Evolutionary conservation across 2,888 invertebrate species (phyloP), one percentile per base, ranked within the genome.

Genomic region (Physocephala rufipes): DNA sequence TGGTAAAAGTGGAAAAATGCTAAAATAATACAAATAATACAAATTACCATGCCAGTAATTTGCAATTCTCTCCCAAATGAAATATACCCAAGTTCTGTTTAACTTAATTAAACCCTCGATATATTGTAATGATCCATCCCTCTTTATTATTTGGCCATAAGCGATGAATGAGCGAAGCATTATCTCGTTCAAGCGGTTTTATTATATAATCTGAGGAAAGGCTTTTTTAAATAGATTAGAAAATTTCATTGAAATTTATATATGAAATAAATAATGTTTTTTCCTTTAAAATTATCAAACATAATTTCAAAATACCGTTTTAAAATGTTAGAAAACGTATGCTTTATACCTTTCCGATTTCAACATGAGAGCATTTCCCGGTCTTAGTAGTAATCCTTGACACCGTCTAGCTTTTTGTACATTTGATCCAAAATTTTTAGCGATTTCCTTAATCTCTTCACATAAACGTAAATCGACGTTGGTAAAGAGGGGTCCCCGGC

Each of bases 31-130:
- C n/a, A n/a, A n/a, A n/a, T n/a, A n/a, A n/a, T n/a, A n/a, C n/a
- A n/a, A 85, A 80, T 58, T 81, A 79, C 85, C 85, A 84, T 19
- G 79, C 82, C 28, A 83, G 71, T 28, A 82, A 71, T 43, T 77
- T 19, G 12, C 76, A 36, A 77, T 77, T 30, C 79, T 78, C 79
- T 78, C 13, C 69, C 61, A 36, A 75, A 55, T 78, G 80, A n/a
- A n/a, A n/a, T 49, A 81, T 74, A 2, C 84, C 85, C 30, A 80
- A 0, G 81, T 78, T 24, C 72, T 63, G 67, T 83, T 82, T 45
- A 79, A 74, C 0, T 74, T 71, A 12, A 83, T n/a, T n/a, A n/a
- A n/a, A n/a, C n/a, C n/a, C n/a, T n/a, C n/a, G 16, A 84, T 70
- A 53, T 81, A 83, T 2, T 77, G 70, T 53, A 79, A 66, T 0